These are phyloP conservation scores for Phrynosoma blainvillii DNA, from an alignment of 2,113 vertebrate species.

Conservation along the genomic window DNA sequence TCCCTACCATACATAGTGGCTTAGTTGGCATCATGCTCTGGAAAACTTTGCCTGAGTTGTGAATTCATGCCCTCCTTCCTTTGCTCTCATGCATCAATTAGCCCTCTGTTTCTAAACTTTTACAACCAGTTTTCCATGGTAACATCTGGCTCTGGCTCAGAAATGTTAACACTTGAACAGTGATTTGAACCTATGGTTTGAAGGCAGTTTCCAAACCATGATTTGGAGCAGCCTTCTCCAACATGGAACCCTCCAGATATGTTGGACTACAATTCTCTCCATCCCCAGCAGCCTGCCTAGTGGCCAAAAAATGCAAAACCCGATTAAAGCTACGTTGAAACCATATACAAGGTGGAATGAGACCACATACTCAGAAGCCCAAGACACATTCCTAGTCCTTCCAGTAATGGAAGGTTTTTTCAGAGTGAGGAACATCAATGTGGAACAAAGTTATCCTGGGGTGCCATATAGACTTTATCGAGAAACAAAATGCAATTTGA, in stretches of 20 bases:
- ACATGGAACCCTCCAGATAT: no score
- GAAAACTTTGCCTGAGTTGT: neutral
- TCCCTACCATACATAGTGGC: neutral
- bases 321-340: neutral
- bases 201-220: neutral
- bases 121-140: neutral
- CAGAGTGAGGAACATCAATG: neutral
- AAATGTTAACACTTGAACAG: neutral
- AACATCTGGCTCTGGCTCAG: neutral
- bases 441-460: rapidly evolving
- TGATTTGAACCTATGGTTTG: neutral
- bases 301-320: neutral
- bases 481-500: neutral
- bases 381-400: neutral
- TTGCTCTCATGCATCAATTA: neutral
- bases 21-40: neutral
- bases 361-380: no score
- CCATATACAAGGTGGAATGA: neutral
- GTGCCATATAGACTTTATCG: neutral
- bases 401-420: neutral
- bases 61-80: neutral
- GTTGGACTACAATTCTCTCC: neutral
- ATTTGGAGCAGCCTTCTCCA: neutral
- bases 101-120: neutral
- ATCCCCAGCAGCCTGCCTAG: neutral